Evolutionary conservation across 2,797 vertebrate genomes (phyloP).

Genomic region (Tolypeutes matacus): DNA sequence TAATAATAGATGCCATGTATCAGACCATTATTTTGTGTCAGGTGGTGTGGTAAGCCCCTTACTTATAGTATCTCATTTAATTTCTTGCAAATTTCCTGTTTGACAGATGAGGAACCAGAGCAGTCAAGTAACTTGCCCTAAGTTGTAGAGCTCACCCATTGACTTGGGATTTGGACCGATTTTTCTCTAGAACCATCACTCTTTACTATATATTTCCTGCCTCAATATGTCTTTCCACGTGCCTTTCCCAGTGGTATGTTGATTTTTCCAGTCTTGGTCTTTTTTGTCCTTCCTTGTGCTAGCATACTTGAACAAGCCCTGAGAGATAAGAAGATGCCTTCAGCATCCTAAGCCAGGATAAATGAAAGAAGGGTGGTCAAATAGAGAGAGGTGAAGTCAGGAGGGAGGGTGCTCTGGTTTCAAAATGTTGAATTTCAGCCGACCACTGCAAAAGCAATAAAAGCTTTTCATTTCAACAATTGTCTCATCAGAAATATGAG

Average conservation of each 20-base stretch:
- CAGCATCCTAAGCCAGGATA: neutral
- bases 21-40: neutral
- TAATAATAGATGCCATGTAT: neutral
- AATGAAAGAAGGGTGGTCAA: neutral
- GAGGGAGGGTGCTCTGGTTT: neutral
- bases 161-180: neutral
- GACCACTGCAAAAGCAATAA: neutral
- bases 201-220: neutral
- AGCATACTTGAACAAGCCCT: neutral
- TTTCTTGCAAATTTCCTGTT: neutral
- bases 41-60: neutral
- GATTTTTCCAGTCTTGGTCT: neutral
- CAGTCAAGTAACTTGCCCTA: neutral
- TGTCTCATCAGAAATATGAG: slow-evolving; percentile 44
- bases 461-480: neutral
- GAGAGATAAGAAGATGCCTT: neutral
- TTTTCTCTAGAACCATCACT: neutral
- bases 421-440: slow-evolving; percentile 5
- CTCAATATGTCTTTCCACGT: neutral
- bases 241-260: neutral
- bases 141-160: neutral
- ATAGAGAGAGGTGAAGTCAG: neutral
- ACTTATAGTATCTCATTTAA: neutral
- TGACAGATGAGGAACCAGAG: neutral
- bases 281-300: neutral